Evolutionary conservation across 1,140 invertebrate species (phyloP).

Genomic region (Achroia grisella): DNA sequence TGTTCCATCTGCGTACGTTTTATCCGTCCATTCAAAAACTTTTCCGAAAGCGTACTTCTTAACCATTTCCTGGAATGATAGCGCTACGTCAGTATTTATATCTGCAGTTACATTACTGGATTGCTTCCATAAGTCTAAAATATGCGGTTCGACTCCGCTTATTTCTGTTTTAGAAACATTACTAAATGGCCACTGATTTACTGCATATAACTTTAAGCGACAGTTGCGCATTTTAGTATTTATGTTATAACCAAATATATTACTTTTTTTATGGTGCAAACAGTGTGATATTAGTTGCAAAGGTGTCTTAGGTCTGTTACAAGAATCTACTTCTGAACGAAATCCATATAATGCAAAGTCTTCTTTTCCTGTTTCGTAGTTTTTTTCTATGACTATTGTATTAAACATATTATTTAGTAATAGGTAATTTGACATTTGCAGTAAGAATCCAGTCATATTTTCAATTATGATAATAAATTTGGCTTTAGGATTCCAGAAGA

Average conservation of each 20-base stretch:
- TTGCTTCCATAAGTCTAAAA: constrained; percentile 1
- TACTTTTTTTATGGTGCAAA: background rate
- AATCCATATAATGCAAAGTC: constrained; percentile 8
- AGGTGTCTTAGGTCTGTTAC: constrained; percentile 4
- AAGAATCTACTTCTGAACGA: constrained; percentile 3
- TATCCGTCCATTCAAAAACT: background rate
- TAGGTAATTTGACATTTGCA: background rate
- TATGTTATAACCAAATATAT: background rate
- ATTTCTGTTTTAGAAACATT: background rate
- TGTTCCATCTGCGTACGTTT: background rate
- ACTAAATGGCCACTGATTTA: constrained; percentile 11
- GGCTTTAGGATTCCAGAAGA: constrained; percentile 21
- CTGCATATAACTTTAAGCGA: background rate
- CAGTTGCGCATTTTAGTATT: background rate
- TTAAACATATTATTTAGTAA: constrained; percentile 9
- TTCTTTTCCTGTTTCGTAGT: background rate
- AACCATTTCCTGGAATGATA: background rate
- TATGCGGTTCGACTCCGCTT: background rate
- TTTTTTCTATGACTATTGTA: constrained; percentile 8
- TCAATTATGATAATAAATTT: constrained; percentile 17
- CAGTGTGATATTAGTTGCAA: constrained; percentile 2
- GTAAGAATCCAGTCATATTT: constrained; percentile 1
- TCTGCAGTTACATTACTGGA: background rate
- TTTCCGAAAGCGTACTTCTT: background rate
- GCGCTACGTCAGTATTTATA: background rate